Conservation (phyloP, 2,888 invertebrate species). For the Imbricaverruca yamaguchii region DNA sequence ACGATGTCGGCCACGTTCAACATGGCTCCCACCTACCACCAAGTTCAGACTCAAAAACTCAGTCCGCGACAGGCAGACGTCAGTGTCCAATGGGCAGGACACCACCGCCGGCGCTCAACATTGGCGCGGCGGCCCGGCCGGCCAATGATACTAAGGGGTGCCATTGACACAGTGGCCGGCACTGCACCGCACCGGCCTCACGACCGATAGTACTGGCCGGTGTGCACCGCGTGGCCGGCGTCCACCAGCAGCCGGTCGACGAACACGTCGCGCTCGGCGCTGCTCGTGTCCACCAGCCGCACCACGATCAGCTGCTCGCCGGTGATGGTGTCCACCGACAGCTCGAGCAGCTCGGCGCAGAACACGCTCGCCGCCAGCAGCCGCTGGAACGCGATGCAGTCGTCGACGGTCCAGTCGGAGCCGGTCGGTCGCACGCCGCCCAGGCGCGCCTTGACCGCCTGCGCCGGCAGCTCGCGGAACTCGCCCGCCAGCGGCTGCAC, state of each 20-base stretch:
- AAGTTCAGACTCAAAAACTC: no score
- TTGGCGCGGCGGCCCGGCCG: no score
- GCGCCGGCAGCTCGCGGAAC: background rate
- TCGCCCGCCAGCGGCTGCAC: background rate
- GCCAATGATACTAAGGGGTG: background rate
- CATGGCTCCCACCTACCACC: background rate
- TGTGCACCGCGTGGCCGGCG: background rate
- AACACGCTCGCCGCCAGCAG: background rate
- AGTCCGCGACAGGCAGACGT: no score
- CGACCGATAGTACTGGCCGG: background rate
- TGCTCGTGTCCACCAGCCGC: constrained; percentile 2
- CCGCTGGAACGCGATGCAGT: constrained; percentile 3
- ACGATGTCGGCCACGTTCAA: background rate
- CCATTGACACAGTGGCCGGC: background rate
- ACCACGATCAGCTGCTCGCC: constrained; percentile 5
- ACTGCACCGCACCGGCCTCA: background rate
- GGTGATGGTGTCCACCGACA: background rate
- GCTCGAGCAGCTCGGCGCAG: background rate
- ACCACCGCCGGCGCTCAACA: no score
- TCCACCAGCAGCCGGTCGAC: background rate
- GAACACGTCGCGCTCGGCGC: background rate
- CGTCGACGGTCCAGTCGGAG: constrained; percentile 4
- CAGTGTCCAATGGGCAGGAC: no score
- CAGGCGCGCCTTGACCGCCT: constrained; percentile 19
- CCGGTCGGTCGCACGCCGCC: constrained; percentile 3